A percentile compares a stretch with the other conserved stretches of the same genome.
These are phyloP conservation scores for Sebastes minor DNA, from an alignment of 2,797 vertebrate species.

Conservation along the genomic window DNA sequence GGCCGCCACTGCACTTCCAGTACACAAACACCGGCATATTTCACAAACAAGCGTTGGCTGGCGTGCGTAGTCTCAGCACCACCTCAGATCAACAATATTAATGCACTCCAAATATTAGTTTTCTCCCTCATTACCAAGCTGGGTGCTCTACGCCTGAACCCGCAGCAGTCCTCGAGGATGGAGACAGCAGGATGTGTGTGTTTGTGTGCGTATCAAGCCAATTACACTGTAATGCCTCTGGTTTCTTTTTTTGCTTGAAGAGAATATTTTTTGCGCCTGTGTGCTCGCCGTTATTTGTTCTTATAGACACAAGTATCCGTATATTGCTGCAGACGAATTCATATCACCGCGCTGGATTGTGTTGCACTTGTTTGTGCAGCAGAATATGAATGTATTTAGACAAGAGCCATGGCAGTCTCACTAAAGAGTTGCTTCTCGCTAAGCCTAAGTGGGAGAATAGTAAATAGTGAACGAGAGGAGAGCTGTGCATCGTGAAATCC, in stretches of 20 bases:
- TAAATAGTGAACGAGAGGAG: slow-evolving; percentile 72
- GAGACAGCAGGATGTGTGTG: slow-evolving; percentile 38
- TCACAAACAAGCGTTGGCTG: slow-evolving; percentile 55
- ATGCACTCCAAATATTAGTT: slow-evolving; percentile 78
- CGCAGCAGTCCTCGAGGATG: slow-evolving; percentile 61
- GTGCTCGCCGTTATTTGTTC: slow-evolving; percentile 50
- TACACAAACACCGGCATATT: slow-evolving; percentile 57
- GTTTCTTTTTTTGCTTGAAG: slow-evolving; percentile 12
- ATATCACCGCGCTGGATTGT: slow-evolving; percentile 31
- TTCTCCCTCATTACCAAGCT: slow-evolving; percentile 70
- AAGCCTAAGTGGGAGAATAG: slow-evolving; percentile 72
- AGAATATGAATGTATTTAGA: slow-evolving; percentile 59
- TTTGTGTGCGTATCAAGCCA: slow-evolving; percentile 44
- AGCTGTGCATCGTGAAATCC: slow-evolving; percentile 74
- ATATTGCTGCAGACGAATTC: slow-evolving; percentile 53
- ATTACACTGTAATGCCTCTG: slow-evolving; percentile 37
- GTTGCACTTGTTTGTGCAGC: slow-evolving; percentile 55
- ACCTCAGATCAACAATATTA: slow-evolving; percentile 75
- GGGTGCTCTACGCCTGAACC: slow-evolving; percentile 60
- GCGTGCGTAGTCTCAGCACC: slow-evolving; percentile 54
- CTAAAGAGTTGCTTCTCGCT: slow-evolving; percentile 63
- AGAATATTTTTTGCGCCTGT: slow-evolving; percentile 1
- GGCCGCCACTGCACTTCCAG: slow-evolving; percentile 24
- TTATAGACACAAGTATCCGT: slow-evolving; percentile 39
- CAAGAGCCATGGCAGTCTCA: slow-evolving; percentile 46